Evolutionary conservation across 2,888 invertebrate species (phyloP).

Genomic region (Nemoura dubitans): DNA sequence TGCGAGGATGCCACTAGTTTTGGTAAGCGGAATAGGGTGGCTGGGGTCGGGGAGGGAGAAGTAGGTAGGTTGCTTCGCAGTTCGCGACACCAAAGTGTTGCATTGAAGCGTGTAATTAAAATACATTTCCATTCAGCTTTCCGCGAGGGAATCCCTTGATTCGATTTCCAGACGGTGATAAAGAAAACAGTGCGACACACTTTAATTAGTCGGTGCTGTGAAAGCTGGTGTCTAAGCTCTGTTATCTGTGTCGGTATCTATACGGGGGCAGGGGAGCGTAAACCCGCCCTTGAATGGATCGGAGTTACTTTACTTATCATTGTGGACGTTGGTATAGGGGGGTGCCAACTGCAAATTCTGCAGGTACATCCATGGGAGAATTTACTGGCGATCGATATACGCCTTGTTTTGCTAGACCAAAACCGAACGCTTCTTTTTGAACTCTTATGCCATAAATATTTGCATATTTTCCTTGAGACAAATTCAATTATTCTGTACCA

Average conservation of each 20-base stretch:
- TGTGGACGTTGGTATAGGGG: background rate
- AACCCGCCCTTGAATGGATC: background rate
- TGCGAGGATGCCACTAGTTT: background rate
- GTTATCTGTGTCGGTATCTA: background rate
- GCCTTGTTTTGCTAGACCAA: background rate
- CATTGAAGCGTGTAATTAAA: constrained; percentile 31
- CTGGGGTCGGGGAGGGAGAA: background rate
- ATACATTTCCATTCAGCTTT: constrained; percentile 21
- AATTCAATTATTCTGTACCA: background rate
- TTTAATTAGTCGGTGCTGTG: constrained; percentile 15
- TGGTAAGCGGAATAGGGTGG: background rate
- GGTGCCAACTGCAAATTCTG: too few relatives aligned
- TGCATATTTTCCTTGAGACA: background rate
- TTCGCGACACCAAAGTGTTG: background rate
- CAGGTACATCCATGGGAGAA: too few relatives aligned
- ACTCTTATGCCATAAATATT: background rate
- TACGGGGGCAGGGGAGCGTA: background rate
- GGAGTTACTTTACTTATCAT: background rate
- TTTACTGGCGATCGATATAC: background rate
- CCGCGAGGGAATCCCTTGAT: background rate
- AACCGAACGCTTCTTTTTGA: background rate
- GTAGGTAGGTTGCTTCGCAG: background rate
- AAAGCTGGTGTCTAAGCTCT: background rate
- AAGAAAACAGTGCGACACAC: background rate
- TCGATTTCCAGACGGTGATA: constrained; percentile 3